phyloP scores from a whole-genome alignment of 2,113 vertebrate species.

The Spermophilus dauricus region DNA sequence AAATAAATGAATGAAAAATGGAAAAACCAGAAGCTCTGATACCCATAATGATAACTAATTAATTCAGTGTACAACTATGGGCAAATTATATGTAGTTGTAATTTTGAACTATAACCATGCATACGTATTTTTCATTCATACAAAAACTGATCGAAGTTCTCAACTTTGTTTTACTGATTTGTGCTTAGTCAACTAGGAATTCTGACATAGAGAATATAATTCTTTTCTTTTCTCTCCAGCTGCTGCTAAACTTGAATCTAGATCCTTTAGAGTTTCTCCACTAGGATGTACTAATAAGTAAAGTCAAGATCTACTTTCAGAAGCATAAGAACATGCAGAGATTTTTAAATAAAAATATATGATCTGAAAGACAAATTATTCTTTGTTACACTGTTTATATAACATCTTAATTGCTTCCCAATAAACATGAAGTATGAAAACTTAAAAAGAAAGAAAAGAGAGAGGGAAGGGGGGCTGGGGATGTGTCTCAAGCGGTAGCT shows the following conservation, averaged over 20 bases:
- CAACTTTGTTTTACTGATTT: not conserved
- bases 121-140: slow-evolving; percentile 19
- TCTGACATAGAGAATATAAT: slow-evolving; percentile 10
- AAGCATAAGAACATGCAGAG: slow-evolving; percentile 90
- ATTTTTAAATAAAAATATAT: slow-evolving; percentile 31
- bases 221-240: slow-evolving; percentile 83
- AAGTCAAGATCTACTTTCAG: slow-evolving; percentile 89
- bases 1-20: not conserved
- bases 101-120: not conserved
- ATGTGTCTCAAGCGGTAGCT: too few species aligned
- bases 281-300: slow-evolving; percentile 86
- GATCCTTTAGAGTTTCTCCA: slow-evolving; percentile 84
- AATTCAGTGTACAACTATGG: not conserved
- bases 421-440: slow-evolving; percentile 87
- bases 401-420: not conserved
- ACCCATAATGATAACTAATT: not conserved
- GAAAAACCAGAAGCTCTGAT: not conserved
- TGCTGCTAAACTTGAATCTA: slow-evolving; percentile 89
- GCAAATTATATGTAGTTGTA: not conserved
- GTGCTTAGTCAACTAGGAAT: not conserved
- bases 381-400: not conserved
- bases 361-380: slow-evolving; percentile 21
- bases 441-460: slow-evolving; percentile 64
- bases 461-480: too few species aligned
- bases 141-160: not conserved